Conservation (phyloP, 2,888 invertebrate genomes). For the Eucera pruinosa region DNA sequence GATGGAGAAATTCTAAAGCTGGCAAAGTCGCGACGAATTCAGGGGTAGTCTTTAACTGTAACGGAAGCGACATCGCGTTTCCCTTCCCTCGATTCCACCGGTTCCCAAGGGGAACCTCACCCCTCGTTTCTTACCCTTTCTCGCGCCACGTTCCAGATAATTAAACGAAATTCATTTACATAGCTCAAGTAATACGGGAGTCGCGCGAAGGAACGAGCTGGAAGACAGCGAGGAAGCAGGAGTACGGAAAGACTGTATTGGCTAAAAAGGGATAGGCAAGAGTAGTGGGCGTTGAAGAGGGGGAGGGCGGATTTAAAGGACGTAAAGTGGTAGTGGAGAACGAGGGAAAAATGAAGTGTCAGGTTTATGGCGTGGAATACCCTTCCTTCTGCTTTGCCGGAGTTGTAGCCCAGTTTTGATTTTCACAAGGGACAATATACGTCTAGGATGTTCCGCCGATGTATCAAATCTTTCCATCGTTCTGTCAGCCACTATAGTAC, state of each 20-base stretch:
- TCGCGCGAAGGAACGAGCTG: constrained; percentile 43
- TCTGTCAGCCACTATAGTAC: not conserved
- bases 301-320: constrained; percentile 37
- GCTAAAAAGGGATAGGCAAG: not conserved
- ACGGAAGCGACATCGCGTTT: constrained; percentile 63
- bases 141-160: constrained; percentile 75
- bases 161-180: constrained; percentile 84
- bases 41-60: constrained; percentile 72
- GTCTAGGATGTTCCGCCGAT: constrained; percentile 18
- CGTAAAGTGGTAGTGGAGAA: constrained; percentile 39
- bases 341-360: constrained; percentile 53
- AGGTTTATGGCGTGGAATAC: constrained; percentile 51
- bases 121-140: constrained; percentile 59
- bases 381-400: constrained; percentile 6
- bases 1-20: constrained; percentile 65
- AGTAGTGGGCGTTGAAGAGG: not conserved
- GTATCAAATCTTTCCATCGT: constrained; percentile 47
- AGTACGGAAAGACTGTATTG: not conserved
- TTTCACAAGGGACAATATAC: constrained; percentile 47
- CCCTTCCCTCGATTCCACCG: constrained; percentile 19
- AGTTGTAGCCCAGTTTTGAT: constrained; percentile 61
- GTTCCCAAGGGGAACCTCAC: constrained; percentile 61
- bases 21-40: constrained; percentile 76
- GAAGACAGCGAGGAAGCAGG: constrained; percentile 34
- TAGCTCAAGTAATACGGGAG: constrained; percentile 82